These are phyloP conservation scores for Sander vitreus DNA, from an alignment of 2,113 vertebrate genomes.

Conservation along the genomic window DNA sequence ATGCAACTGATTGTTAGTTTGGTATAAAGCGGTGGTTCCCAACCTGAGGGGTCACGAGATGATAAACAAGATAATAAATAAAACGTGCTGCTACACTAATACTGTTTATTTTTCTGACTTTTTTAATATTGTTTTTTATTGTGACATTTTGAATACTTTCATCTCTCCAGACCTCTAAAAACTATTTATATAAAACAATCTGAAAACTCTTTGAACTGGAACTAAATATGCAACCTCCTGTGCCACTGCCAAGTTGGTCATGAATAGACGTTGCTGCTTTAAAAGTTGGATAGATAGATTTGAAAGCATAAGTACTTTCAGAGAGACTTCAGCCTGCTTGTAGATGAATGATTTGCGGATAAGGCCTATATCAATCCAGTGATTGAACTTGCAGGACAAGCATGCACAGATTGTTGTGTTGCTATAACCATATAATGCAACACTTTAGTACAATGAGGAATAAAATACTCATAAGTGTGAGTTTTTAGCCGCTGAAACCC, in stretches of 20 bases:
- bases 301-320: not conserved
- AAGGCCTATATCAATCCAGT: slow-evolving; percentile 4
- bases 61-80: not conserved
- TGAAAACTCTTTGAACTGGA: not conserved
- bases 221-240: not conserved
- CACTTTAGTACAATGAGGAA: not conserved
- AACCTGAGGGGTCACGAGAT: not conserved
- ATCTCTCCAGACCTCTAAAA: not conserved
- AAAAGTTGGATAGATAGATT: not conserved
- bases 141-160: not conserved
- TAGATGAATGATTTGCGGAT: slow-evolving; percentile 27
- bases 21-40: not conserved
- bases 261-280: not conserved
- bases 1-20: slow-evolving; percentile 1
- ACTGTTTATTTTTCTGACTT: not conserved
- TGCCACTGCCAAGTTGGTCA: not conserved
- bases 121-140: not conserved
- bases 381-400: slow-evolving; percentile 7
- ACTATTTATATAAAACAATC: not conserved
- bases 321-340: slow-evolving; percentile 1
- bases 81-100: not conserved
- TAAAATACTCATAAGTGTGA: not conserved
- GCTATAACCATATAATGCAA: not conserved
- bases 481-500: slow-evolving; percentile 1
- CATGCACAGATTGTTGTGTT: not conserved